phyloP scores from a whole-genome alignment of 2,113 vertebrate genomes.

The Rhineura floridana region DNA sequence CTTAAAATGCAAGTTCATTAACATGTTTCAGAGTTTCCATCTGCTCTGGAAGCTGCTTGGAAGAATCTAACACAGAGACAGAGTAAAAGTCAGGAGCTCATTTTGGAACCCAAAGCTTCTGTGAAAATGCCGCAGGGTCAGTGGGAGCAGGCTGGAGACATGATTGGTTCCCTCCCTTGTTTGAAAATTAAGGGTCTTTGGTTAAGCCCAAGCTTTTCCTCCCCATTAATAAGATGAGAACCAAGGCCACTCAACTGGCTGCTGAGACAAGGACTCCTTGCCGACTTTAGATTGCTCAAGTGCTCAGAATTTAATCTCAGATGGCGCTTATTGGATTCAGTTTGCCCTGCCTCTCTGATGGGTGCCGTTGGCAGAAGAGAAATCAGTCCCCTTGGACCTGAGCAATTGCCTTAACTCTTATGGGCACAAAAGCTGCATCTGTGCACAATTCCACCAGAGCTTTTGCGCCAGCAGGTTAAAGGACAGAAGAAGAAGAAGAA shows the following conservation, averaged over 20 bases:
- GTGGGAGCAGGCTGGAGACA: conserved; percentile 14
- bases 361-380: conserved; percentile 8
- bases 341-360: conserved; percentile 33
- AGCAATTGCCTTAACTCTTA: background rate
- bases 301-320: conserved; percentile 68
- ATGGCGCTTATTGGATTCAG: conserved; percentile 56
- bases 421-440: conserved; percentile 10
- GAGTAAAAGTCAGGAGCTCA: too few species aligned
- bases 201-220: conserved; percentile 72
- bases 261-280: conserved; percentile 63
- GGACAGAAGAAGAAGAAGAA: background rate
- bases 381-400: background rate
- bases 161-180: conserved; percentile 50
- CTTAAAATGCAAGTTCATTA: background rate
- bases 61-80: conserved; percentile 24
- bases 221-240: conserved; percentile 67
- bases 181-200: conserved; percentile 69
- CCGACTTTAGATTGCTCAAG: conserved; percentile 70
- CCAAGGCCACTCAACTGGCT: conserved; percentile 62
- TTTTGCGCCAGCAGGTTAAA: conserved; percentile 21
- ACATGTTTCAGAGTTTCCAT: conserved; percentile 44
- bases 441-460: accelerated
- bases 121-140: conserved; percentile 29
- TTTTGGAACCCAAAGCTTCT: background rate
- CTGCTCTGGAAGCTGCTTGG: conserved; percentile 41